Conservation (phyloP, 2,113 vertebrate species). For the Sus scrofa region DNA sequence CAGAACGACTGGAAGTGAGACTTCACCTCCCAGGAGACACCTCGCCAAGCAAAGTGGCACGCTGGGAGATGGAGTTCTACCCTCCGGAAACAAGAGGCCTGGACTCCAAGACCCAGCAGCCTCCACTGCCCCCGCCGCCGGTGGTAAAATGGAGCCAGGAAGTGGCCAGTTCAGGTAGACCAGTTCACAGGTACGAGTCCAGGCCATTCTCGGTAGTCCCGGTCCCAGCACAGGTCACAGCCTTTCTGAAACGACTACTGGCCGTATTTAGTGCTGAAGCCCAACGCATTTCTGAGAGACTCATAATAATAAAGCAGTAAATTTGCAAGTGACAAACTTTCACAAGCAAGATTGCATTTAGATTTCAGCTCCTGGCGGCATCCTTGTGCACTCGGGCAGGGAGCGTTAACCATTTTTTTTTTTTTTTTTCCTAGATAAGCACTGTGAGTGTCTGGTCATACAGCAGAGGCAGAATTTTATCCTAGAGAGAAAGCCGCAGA, state of each 20-base stretch:
- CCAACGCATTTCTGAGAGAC: not conserved
- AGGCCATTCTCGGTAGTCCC: accelerated
- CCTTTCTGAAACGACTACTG: not conserved
- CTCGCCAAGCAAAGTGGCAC: not conserved
- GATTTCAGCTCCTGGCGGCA: not conserved
- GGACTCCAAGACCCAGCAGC: constrained; percentile 64
- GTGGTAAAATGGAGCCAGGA: accelerated
- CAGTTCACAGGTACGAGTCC: accelerated
- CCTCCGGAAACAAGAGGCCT: accelerated
- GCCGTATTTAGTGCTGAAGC: not conserved
- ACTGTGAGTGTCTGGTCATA: not conserved
- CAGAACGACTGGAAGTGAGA: accelerated
- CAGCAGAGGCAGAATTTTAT: not conserved
- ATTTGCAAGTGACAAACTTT: not conserved
- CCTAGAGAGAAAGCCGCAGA: not conserved
- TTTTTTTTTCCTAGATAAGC: not conserved
- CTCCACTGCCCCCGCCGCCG: not conserved
- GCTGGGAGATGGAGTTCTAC: not conserved
- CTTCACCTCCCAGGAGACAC: constrained; percentile 70
- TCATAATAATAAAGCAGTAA: not conserved
- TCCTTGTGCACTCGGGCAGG: not conserved
- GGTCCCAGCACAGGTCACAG: not conserved
- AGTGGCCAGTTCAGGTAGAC: accelerated
- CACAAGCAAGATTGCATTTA: not conserved
- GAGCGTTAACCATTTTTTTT: not conserved